phyloP scores from a whole-genome alignment of 2,888 invertebrate genomes.

The Entomobrya multifasciata region DNA sequence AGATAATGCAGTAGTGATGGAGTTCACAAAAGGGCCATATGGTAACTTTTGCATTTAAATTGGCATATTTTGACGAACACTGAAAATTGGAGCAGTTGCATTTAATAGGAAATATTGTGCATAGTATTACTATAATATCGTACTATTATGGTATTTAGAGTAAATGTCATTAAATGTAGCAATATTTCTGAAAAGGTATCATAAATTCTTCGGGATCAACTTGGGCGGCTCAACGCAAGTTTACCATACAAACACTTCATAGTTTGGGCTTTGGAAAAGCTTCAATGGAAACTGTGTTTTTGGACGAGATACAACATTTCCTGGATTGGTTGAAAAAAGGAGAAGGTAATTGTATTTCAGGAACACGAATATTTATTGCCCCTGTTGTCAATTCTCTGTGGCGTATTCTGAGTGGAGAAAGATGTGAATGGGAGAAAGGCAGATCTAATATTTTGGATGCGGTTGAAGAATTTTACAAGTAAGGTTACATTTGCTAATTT shows the following conservation, averaged over 20 bases:
- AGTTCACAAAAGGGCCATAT: constrained; percentile 5
- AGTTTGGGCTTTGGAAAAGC: constrained; percentile 69
- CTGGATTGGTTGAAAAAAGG: neutral
- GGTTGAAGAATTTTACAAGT: neutral
- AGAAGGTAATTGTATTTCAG: neutral
- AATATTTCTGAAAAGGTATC: no score
- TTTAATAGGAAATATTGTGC: no score
- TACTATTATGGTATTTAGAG: no score
- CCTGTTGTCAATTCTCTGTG: constrained; percentile 49
- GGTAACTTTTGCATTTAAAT: neutral
- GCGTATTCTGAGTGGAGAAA: constrained; percentile 40
- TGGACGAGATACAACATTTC: constrained; percentile 68
- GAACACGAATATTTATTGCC: constrained; percentile 23
- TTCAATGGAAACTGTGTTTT: constrained; percentile 66
- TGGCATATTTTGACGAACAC: neutral
- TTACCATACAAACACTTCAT: constrained; percentile 63
- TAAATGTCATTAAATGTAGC: no score
- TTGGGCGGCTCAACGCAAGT: constrained; percentile 68
- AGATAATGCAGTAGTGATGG: neutral
- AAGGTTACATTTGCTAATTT: no score
- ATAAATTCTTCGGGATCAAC: constrained; percentile 68
- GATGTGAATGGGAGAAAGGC: constrained; percentile 43
- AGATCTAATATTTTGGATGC: neutral
- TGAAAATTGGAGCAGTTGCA: no score
- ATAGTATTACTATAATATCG: no score